Evolutionary conservation across 2,797 vertebrate genomes (phyloP), one percentile per base, ranked within the genome.

Genomic region (Octomys mimax): DNA sequence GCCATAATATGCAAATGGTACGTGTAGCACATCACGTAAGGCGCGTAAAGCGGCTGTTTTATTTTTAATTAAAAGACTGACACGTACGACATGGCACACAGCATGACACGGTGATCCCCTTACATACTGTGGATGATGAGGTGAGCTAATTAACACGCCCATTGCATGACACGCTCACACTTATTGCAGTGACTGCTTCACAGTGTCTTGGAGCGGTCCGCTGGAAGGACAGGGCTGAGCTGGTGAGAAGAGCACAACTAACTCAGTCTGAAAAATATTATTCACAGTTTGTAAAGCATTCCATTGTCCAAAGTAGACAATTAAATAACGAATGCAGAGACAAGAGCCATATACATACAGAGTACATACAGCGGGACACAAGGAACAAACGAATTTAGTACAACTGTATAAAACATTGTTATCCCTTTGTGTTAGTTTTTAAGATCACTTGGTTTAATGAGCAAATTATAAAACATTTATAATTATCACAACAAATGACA

Each of bases 371-470:
- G 36, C 71, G 19, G 64, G n/a, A 5, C 82, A 79, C 70, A 84
- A 91, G 42, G 42, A 94, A 85, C 66, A 2, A 49, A 39, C 71
- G 85, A 57, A 70, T 86, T 68, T 80, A 4, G 2, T 39, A 87
- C 9, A 70, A 31, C 21, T 64, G 85, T 59, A 71, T n/a, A 75
- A 94, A 97, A 84, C 0, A 14, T 3, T 78, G 2, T 73, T 88
- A 49, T 93, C 36, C 26, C 3, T 90, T 85, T 21, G 9, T 83
- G 42, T 92, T 78, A 59, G 80, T 84, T 89, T 80, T 73, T 85
- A 88, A 86, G 75, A 89, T 28, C 57, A 80, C 11, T 66, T 71
- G 28, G 39, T 88, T 89, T 87, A 86, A 92, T 83, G 75, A 83
- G 8, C 24, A 92, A 46, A 82, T 79, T 84, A 42, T 77, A 68